Evolutionary conservation across 2,113 vertebrate genomes (phyloP), one percentile per base, ranked within the genome.

Genomic region (Phrynosoma platyrhinos): DNA sequence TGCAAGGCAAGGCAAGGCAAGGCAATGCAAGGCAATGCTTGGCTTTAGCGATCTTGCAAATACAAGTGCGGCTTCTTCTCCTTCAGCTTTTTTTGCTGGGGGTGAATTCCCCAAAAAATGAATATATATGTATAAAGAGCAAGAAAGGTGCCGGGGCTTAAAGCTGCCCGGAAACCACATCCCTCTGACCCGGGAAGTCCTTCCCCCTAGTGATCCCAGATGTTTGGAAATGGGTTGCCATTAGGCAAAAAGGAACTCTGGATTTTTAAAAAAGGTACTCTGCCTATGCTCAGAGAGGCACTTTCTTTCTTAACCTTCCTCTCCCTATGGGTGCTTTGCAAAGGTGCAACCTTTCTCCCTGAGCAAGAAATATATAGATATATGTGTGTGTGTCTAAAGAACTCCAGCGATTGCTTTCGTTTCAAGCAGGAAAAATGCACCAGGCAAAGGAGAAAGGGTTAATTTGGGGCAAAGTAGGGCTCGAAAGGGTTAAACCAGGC

Each of bases 131-230:
- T 58, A 53, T 21, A 75, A 76, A 71, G 42, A 23, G 47, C 55
- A 64, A 82, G 52, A 87, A 40, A 83, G 74, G 81, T 88, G 81
- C 87, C 87, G 87, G 87, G 87, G 81, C 87, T 83, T 62, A 66
- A 69, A 78, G 74, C 81, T 88, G 87, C 87, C 87, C 87, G 87
- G 87, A 88, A 88, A 77, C 87, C 64, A 69, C 87, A 78, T 88
- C 87, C 74, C 74, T 83, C 87, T 88, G 87, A 83, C 87, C 87
- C 82, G 87, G 87, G 87, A 83, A 88, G 87, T 88, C 87, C 87
- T 88, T 88, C 87, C 87, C 87, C 87, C 58, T 83, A 52, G 36
- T 83, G 58, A 88, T 88, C 72, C 87, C 87, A 83, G 58, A 80
- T 68, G 76, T 83, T 42, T 83, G 58, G 18, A 36, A 83, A 83